Evolutionary conservation across 2,888 invertebrate genomes (phyloP).

Genomic region (Nomada flava): DNA sequence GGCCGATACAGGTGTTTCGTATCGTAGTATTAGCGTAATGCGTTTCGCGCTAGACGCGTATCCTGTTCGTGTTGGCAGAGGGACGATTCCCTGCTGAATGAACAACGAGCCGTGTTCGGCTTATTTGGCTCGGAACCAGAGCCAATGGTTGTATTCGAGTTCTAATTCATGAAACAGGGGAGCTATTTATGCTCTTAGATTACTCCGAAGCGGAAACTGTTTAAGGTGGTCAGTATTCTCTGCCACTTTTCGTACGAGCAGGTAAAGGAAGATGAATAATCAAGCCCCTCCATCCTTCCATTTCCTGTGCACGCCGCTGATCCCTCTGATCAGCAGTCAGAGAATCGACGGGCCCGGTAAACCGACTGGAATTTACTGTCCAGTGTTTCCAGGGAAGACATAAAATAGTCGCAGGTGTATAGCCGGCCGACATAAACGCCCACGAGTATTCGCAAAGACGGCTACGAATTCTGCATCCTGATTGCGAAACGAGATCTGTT

Average conservation of each 20-base stretch:
- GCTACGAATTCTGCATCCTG: constrained; percentile 74
- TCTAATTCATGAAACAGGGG: constrained; percentile 9
- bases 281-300: not conserved
- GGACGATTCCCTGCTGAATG: not conserved
- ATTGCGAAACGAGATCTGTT: constrained; percentile 64
- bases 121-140: not conserved
- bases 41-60: constrained; percentile 38
- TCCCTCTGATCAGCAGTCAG: constrained; percentile 67
- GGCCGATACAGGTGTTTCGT: constrained; percentile 36
- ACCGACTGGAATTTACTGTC: constrained; percentile 70
- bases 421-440: constrained; percentile 75
- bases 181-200: not conserved
- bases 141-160: not conserved
- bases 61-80: constrained; percentile 51
- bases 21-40: constrained; percentile 42
- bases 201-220: not conserved
- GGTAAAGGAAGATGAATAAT: not conserved
- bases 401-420: constrained; percentile 76
- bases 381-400: constrained; percentile 73
- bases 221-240: not conserved
- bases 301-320: constrained; percentile 52
- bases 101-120: not conserved
- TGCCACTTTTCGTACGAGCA: not conserved
- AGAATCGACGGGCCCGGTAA: constrained; percentile 51
- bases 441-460: constrained; percentile 57